Percentiles rank a stretch among this genome's conserved stretches.
These are phyloP conservation scores for Drosophila orosa DNA, from an alignment of 1,140 invertebrate species.

Conservation along the genomic window DNA sequence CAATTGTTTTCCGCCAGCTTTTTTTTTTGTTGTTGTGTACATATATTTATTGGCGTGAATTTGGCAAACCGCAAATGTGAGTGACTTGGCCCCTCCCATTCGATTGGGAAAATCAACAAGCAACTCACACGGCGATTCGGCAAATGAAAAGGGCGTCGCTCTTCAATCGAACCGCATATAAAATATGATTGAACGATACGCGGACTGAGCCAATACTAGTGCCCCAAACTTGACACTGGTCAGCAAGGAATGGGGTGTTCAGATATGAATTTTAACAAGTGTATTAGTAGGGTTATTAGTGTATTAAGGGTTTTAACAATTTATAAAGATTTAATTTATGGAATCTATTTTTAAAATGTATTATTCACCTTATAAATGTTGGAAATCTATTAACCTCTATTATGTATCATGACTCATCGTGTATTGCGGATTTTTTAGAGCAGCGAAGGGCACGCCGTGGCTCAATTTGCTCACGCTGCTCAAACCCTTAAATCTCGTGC, in stretches of 20 bases:
- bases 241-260: conserved; percentile 1
- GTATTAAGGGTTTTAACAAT: too few relatives aligned
- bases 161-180: conserved; percentile 66
- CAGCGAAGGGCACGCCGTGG: too few relatives aligned
- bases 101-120: conserved; percentile 36
- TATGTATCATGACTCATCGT: too few relatives aligned
- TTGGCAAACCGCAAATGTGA: conserved; percentile 37
- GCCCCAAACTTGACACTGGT: conserved; percentile 21
- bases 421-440: too few relatives aligned
- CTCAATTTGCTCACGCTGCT: too few relatives aligned
- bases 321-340: not conserved
- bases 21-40: conserved; percentile 1
- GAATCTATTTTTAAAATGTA: not conserved
- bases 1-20: conserved; percentile 39
- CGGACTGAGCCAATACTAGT: conserved; percentile 18
- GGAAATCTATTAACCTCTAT: too few relatives aligned
- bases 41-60: conserved; percentile 42
- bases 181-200: conserved; percentile 69
- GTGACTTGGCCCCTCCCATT: conserved; percentile 56
- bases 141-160: conserved; percentile 71
- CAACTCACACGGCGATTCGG: conserved; percentile 23
- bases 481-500: too few relatives aligned
- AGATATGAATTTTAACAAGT: too few relatives aligned
- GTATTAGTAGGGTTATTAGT: too few relatives aligned
- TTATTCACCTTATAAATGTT: too few relatives aligned